Evolutionary conservation across 2,797 vertebrate species (phyloP).

Genomic region (Danio kyathit): DNA sequence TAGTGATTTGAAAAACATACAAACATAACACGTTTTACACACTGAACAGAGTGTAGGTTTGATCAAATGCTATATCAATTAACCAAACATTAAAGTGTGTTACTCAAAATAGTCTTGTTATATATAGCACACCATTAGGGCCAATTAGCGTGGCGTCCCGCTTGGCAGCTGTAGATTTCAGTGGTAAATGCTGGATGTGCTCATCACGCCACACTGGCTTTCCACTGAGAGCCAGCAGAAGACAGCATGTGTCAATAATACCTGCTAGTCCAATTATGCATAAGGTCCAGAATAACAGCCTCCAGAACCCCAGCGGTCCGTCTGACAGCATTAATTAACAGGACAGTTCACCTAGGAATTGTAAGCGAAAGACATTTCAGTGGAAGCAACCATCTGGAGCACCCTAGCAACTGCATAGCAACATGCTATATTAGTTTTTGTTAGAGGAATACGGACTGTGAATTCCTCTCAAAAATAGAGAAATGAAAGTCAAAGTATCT

Average conservation of each 20-base stretch:
- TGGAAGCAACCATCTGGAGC: neutral
- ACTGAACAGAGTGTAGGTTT: neutral
- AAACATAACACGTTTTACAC: too few relatives aligned
- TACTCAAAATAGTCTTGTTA: constrained; percentile 1
- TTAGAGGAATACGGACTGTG: neutral
- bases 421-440: neutral
- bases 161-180: neutral
- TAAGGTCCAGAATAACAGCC: constrained; percentile 37
- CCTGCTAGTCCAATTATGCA: constrained; percentile 49
- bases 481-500: constrained; percentile 56
- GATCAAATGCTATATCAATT: neutral
- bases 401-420: neutral
- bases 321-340: constrained; percentile 38
- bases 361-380: neutral
- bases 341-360: neutral
- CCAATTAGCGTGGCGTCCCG: neutral
- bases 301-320: neutral
- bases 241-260: constrained; percentile 29
- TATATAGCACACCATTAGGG: neutral
- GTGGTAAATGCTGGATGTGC: neutral
- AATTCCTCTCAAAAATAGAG: constrained; percentile 50
- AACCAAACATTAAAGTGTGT: neutral
- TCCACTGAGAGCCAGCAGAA: neutral
- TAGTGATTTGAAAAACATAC: too few relatives aligned
- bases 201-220: constrained; percentile 1